Evolutionary conservation across 2,888 invertebrate genomes (phyloP).

Genomic region (Apodemia hepburni): DNA sequence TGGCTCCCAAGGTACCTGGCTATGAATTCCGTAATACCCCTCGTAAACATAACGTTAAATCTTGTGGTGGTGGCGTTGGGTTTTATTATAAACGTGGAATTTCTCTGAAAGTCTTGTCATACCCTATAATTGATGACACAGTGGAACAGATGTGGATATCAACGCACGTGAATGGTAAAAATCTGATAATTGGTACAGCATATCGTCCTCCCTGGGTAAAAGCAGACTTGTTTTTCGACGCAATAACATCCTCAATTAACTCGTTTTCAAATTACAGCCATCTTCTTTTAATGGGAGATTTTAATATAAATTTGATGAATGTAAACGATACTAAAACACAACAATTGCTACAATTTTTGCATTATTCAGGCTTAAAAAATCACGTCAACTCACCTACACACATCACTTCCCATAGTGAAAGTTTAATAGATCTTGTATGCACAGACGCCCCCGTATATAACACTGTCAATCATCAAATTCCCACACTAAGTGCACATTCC

Average conservation of each 20-base stretch:
- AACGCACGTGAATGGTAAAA: background rate
- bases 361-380: background rate
- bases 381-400: background rate
- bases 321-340: background rate
- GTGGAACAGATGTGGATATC: constrained; percentile 8
- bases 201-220: constrained; percentile 1
- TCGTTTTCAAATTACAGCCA: background rate
- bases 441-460: background rate
- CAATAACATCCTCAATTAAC: background rate
- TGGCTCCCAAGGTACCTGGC: background rate
- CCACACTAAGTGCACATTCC: background rate
- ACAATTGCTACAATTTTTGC: background rate
- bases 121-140: background rate
- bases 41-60: background rate
- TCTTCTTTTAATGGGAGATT: background rate
- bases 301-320: background rate
- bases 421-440: background rate
- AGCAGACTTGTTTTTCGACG: background rate
- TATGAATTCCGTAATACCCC: background rate
- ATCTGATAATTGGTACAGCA: background rate
- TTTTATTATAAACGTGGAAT: constrained; percentile 1
- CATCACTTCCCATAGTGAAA: background rate
- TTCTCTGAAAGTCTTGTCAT: background rate
- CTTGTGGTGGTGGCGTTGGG: background rate
- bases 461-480: background rate